phyloP scores from a whole-genome alignment of 1,140 invertebrate genomes.

The Brevipalpus yothersi region DNA sequence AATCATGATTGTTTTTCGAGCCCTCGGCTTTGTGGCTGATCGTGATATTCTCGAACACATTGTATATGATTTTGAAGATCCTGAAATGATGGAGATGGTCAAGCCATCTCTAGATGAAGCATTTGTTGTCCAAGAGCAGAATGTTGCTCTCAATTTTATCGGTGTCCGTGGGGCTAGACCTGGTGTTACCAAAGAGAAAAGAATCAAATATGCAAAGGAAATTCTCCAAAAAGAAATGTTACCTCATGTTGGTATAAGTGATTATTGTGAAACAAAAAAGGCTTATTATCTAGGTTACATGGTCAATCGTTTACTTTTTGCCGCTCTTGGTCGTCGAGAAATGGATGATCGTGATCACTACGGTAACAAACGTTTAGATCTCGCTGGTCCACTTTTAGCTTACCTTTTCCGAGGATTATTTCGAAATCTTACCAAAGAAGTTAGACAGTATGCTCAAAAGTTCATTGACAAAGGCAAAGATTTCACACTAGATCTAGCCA shows the following conservation, averaged over 20 bases:
- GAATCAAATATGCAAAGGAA: conserved; percentile 96
- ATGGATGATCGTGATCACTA: conserved; percentile 98
- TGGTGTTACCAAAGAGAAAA: conserved; percentile 91
- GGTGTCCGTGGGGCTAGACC: conserved; percentile 81
- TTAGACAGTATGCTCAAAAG: conserved; percentile 91
- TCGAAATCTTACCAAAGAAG: conserved; percentile 80
- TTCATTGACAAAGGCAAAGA: conserved; percentile 96
- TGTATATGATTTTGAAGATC: conserved; percentile 96
- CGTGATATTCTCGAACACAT: conserved; percentile 95
- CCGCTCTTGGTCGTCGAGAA: conserved; percentile 78
- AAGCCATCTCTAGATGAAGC: conserved; percentile 97
- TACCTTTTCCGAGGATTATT: conserved; percentile 66
- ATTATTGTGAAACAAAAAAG: conserved; percentile 98
- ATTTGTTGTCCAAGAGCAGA: conserved; percentile 97
- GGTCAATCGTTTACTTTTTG: conserved; percentile 81
- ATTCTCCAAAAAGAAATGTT: conserved; percentile 99
- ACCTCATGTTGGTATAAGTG: conserved; percentile 91
- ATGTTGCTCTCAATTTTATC: conserved; percentile 93
- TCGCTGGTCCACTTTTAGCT: conserved; percentile 83
- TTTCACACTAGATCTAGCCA: conserved; percentile 87
- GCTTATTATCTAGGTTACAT: conserved; percentile 94
- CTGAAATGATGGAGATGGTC: conserved; percentile 99
- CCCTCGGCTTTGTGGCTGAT: conserved; percentile 91
- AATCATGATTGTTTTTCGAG: conserved; percentile 92
- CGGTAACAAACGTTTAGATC: conserved; percentile 88